Percentiles rank a stretch among this genome's conserved stretches.
These are phyloP conservation scores for Scaptomyza hsui DNA, from an alignment of 1,140 invertebrate genomes.

Conservation along the genomic window DNA sequence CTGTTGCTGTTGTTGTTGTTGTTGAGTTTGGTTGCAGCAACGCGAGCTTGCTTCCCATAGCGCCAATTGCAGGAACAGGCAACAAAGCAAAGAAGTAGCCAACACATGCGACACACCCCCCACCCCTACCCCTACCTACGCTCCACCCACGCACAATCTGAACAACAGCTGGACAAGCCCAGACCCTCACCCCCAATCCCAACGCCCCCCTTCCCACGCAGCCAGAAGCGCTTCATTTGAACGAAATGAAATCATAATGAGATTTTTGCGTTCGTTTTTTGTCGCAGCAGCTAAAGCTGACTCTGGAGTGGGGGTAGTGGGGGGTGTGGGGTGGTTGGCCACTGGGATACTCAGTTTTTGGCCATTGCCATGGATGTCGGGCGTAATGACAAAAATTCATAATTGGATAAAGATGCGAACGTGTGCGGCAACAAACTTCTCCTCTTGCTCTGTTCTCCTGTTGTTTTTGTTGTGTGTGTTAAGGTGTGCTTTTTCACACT, in stretches of 20 bases:
- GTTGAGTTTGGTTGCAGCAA: constrained; percentile 39
- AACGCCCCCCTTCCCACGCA: too few species aligned
- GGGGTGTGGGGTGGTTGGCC: constrained; percentile 7
- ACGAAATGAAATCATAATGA: constrained; percentile 84
- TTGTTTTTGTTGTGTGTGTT: too few species aligned
- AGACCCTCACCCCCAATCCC: too few species aligned
- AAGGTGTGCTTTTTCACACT: too few species aligned
- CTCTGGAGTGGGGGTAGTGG: neutral
- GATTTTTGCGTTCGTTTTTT: constrained; percentile 80
- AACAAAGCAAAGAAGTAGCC: constrained; percentile 32
- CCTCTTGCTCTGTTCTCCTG: neutral
- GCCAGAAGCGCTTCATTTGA: constrained; percentile 78
- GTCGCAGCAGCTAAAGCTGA: constrained; percentile 25
- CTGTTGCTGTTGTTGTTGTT: constrained; percentile 25
- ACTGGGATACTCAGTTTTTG: neutral
- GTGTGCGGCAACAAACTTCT: constrained; percentile 39
- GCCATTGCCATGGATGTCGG: constrained; percentile 61
- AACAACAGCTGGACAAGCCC: constrained; percentile 26
- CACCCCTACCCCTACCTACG: constrained; percentile 22
- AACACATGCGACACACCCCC: constrained; percentile 61
- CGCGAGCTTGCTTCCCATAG: constrained; percentile 41
- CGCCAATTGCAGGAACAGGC: constrained; percentile 71
- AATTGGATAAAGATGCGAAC: constrained; percentile 81
- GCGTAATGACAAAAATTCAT: constrained; percentile 82
- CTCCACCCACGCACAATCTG: constrained; percentile 8